Conservation (phyloP, 2,797 vertebrate genomes). For the Vultur gryphus region DNA sequence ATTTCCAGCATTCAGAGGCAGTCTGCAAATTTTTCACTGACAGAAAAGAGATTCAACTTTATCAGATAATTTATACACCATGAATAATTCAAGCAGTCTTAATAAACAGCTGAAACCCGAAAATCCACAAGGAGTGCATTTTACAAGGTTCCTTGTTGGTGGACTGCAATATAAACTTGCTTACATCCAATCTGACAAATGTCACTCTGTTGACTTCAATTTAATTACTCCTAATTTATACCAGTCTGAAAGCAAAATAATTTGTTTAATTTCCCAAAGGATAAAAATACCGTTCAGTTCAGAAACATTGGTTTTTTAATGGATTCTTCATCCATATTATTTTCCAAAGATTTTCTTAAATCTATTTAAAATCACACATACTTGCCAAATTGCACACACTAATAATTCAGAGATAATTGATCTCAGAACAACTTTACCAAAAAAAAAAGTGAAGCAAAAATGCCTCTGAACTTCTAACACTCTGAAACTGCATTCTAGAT, state of each 20-base stretch:
- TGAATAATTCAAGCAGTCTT: slow-evolving; percentile 18
- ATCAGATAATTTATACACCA: neutral
- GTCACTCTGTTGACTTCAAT: neutral
- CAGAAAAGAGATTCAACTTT: neutral
- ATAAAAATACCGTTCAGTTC: neutral
- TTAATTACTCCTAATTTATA: slow-evolving; percentile 6
- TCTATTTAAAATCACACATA: neutral
- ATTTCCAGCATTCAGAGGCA: neutral
- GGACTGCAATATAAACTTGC: neutral
- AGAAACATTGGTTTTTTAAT: neutral
- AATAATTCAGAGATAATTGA: neutral
- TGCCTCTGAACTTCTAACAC: neutral
- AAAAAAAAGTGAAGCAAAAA: neutral
- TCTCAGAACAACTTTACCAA: neutral
- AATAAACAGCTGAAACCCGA: slow-evolving; percentile 8
- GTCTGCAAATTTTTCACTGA: neutral
- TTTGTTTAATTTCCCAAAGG: slow-evolving; percentile 1
- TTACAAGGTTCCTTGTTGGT: neutral
- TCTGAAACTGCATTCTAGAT: neutral
- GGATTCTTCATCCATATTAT: neutral
- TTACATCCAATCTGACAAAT: neutral
- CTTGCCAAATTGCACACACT: neutral
- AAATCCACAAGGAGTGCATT: neutral
- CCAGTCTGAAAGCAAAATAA: neutral
- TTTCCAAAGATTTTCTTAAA: neutral